Percentiles rank a stretch among this genome's conserved stretches.
These are phyloP conservation scores for Herminia tarsipennalis DNA, from an alignment of 2,888 invertebrate genomes.

Conservation along the genomic window DNA sequence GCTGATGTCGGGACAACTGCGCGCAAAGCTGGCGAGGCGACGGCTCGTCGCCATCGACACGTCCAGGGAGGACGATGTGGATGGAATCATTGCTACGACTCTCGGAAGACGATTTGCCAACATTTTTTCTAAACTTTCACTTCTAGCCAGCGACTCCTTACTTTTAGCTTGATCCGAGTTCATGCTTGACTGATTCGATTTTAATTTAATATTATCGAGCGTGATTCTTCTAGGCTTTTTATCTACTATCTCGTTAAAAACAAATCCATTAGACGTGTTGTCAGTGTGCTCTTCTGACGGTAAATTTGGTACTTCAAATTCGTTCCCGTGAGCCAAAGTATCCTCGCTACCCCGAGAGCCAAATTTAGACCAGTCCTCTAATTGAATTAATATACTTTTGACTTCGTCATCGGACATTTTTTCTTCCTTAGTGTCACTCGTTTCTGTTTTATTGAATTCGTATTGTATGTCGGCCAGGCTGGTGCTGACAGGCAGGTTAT, in stretches of 20 bases:
- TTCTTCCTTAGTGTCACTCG: constrained; percentile 59
- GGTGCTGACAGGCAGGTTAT: constrained; percentile 65
- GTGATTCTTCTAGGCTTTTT: constrained; percentile 80
- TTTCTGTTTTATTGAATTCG: constrained; percentile 68
- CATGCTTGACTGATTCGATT: constrained; percentile 63
- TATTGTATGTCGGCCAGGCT: constrained; percentile 76
- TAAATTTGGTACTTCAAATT: constrained; percentile 76
- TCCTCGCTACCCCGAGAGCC: constrained; percentile 80
- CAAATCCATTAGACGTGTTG: constrained; percentile 54
- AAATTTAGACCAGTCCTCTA: constrained; percentile 80
- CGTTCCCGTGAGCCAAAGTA: constrained; percentile 77
- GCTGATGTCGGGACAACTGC: constrained; percentile 70
- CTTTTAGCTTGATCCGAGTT: constrained; percentile 55
- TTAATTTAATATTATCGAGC: constrained; percentile 72
- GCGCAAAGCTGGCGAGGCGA: constrained; percentile 29
- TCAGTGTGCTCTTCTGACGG: constrained; percentile 73
- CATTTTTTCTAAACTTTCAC: constrained; percentile 58
- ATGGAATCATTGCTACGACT: constrained; percentile 47
- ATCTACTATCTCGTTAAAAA: constrained; percentile 82
- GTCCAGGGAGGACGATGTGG: constrained; percentile 37
- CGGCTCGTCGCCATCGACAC: constrained; percentile 14
- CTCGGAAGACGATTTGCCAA: constrained; percentile 42
- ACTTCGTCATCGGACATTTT: constrained; percentile 78
- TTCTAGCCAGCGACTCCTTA: constrained; percentile 55
- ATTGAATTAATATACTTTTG: constrained; percentile 76